A percentile compares a stretch with the other conserved stretches of the same genome.
These are phyloP conservation scores for Pogoniulus pusillus DNA, from an alignment of 2,797 vertebrate species.

Conservation along the genomic window DNA sequence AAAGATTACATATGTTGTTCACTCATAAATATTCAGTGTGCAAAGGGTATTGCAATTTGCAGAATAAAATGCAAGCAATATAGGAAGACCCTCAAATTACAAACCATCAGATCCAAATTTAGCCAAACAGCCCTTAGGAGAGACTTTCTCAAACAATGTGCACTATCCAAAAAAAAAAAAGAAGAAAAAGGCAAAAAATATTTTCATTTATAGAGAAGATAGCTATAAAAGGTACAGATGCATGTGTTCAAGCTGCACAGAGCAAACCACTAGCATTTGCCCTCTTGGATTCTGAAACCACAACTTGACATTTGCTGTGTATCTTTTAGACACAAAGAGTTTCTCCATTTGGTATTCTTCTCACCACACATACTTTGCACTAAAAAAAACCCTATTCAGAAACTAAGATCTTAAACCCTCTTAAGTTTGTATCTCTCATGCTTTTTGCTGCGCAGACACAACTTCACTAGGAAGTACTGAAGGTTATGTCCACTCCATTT, in stretches of 20 bases:
- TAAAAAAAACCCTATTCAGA: not conserved
- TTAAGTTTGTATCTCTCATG: not conserved
- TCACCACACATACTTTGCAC: not conserved
- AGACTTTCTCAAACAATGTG: not conserved
- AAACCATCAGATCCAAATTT: not conserved
- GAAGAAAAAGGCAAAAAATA: no score
- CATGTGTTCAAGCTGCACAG: rapidly evolving
- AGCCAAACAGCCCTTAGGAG: not conserved
- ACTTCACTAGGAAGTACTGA: not conserved
- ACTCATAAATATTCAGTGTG: not conserved
- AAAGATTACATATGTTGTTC: not conserved
- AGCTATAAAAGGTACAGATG: not conserved
- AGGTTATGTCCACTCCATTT: rapidly evolving
- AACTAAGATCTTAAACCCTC: not conserved
- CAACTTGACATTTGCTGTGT: not conserved
- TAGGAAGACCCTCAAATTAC: not conserved
- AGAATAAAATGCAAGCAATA: not conserved
- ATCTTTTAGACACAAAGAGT: not conserved
- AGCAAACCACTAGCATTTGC: not conserved
- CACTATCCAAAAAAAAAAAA: not conserved
- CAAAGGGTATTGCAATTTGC: not conserved
- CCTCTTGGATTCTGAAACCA: not conserved
- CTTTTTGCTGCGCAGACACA: not conserved
- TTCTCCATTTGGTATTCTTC: not conserved
- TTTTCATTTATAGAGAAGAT: not conserved